Evolutionary conservation across 2,113 vertebrate genomes (phyloP).

Genomic region (Gallinago media): DNA sequence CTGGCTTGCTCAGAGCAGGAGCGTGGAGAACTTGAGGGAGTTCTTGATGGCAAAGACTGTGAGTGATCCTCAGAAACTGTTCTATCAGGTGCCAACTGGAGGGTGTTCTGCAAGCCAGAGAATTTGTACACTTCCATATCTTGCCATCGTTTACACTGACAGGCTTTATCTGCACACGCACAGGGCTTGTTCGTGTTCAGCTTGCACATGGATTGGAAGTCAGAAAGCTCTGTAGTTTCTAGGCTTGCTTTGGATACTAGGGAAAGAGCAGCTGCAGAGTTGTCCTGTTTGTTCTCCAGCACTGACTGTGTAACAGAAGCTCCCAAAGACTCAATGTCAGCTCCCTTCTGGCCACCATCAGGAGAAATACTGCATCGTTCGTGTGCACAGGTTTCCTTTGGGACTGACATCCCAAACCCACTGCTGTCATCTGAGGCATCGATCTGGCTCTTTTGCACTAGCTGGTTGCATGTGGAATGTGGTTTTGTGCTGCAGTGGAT

Average conservation of each 20-base stretch:
- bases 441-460: conserved; percentile 82
- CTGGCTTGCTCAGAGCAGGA: conserved; percentile 97
- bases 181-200: conserved; percentile 71
- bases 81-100: conserved; percentile 81
- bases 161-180: conserved; percentile 71
- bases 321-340: conserved; percentile 13
- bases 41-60: conserved; percentile 81
- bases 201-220: conserved; percentile 87
- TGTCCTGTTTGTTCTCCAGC: conserved; percentile 23
- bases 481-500: conserved; percentile 88
- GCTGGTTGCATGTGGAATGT: conserved; percentile 71
- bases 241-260: conserved; percentile 50
- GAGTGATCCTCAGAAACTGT: conserved; percentile 74
- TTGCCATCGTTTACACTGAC: conserved; percentile 83
- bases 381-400: conserved; percentile 69
- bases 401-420: conserved; percentile 47
- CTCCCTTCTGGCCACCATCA: conserved; percentile 61
- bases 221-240: conserved; percentile 74
- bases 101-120: conserved; percentile 88
- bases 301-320: conserved; percentile 17
- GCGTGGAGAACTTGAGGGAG: conserved; percentile 87
- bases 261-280: conserved; percentile 38
- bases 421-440: conserved; percentile 70
- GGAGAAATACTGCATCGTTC: conserved; percentile 67
- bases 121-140: conserved; percentile 95